Conservation (phyloP, 1,140 invertebrate genomes). For the Armadillidium nasatum region DNA sequence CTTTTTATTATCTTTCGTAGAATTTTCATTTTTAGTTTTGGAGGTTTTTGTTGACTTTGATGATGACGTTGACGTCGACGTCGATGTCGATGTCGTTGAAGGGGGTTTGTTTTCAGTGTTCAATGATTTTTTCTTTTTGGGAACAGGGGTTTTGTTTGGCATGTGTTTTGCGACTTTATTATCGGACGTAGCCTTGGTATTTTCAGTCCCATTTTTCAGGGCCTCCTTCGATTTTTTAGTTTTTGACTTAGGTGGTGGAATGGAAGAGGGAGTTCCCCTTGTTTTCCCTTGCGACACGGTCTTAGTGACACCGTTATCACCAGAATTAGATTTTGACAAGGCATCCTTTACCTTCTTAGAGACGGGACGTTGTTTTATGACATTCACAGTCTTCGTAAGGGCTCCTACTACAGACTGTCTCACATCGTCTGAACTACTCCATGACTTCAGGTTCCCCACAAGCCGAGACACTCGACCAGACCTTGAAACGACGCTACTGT, state of each 20-base stretch:
- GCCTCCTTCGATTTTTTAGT: background rate
- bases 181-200: background rate
- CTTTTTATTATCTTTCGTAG: background rate
- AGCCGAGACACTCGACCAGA: constrained; percentile 35
- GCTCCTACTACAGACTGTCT: constrained; percentile 40
- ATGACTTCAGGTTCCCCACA: constrained; percentile 40
- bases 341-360: constrained; percentile 33
- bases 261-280: background rate
- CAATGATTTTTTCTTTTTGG: background rate
- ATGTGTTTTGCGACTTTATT: background rate
- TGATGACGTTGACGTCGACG: background rate
- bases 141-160: background rate
- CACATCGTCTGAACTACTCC: constrained; percentile 43
- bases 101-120: background rate
- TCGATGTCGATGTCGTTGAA: too few species aligned
- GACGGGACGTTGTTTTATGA: constrained; percentile 35
- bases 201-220: background rate
- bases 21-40: background rate
- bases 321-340: background rate
- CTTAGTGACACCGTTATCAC: background rate
- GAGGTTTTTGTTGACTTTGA: too few species aligned
- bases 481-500: background rate
- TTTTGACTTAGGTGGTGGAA: background rate
- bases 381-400: constrained; percentile 34
- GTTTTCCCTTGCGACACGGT: background rate